These are phyloP conservation scores for Euleptes europaea DNA, from an alignment of 2,113 vertebrate species.

Conservation along the genomic window DNA sequence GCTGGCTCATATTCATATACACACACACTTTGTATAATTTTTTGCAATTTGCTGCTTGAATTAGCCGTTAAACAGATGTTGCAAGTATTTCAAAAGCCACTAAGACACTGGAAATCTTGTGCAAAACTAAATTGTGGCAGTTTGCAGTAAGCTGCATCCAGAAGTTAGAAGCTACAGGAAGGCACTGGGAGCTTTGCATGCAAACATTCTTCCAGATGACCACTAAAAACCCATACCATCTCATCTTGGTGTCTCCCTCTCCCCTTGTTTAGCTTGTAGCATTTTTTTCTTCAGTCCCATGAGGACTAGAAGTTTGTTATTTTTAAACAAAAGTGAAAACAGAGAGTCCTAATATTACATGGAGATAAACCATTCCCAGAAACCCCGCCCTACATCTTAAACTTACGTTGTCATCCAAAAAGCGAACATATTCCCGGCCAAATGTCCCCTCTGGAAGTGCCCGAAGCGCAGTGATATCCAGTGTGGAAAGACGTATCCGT, in stretches of 20 bases:
- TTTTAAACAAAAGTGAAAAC: not conserved
- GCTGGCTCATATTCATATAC: too few relatives aligned
- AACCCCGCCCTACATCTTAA: not conserved
- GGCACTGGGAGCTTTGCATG: too few relatives aligned
- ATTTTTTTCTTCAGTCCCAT: not conserved
- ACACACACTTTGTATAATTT: too few relatives aligned
- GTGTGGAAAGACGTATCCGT: conserved; percentile 86
- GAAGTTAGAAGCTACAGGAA: not conserved
- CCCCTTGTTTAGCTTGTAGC: not conserved
- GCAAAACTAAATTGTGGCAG: too few relatives aligned
- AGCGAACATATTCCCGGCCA: conserved; percentile 88
- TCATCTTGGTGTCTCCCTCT: not conserved
- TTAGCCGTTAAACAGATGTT: too few relatives aligned
- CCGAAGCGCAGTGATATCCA: conserved; percentile 79
- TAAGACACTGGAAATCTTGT: not conserved
- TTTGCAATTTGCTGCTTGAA: too few relatives aligned
- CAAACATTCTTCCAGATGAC: not conserved
- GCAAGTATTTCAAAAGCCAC: not conserved
- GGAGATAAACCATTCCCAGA: not conserved
- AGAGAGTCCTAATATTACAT: not conserved
- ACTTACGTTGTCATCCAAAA: conserved; percentile 90
- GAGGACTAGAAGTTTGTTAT: not conserved
- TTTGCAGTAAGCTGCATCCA: not conserved
- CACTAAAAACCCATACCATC: too few relatives aligned
- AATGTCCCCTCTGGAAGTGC: conserved; percentile 83